Base-by-base conservation (phyloP, 2,888 invertebrate genomes). In the Lasioglossum oenotherae region DNA sequence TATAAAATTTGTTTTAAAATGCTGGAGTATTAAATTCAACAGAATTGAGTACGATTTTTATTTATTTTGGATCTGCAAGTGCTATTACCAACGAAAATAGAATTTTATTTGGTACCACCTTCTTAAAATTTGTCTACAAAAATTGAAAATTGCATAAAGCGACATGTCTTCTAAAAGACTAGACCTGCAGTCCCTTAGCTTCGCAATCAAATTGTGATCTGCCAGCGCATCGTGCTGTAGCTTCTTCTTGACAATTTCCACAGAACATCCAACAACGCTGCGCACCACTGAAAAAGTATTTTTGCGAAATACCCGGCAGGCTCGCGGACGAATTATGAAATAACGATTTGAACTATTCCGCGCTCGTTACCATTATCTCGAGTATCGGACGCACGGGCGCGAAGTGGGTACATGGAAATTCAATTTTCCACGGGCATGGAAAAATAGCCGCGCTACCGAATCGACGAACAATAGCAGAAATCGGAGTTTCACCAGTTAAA, bases 361-460 rank as follows among this genome's bases (percentile, higher is more conserved):
- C 38, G 73, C 80, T 77, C 85, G 80, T 79, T 80, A 84, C 80
- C 74, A 74, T 84, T 77, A 80, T 74, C 79, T 80, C 57, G 57
- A 80, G 85, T 69, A 85, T 31, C 84, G 79, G 38, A 4, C 23
- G 38, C 23, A 12, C 44, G 57, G 67, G 67, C 46, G n/a, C 57
- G 53, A 83, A 84, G 74, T 75, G 84, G 78, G 72, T 84, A 84
- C 84, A 84, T 73, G 84, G 77, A 84, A 84, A 74, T 85, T 84
- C 80, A 85, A 85, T 85, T 85, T 85, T 76, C 79, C 84, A 27
- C 67, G 38, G 14, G 74, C 38, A 35, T 16, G 41, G 69, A 74
- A 80, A 84, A 84, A 84, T 84, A 77, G 46, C 57, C 53, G 46
- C 23, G 69, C 41, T 27, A 38, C 64, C 64, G 64, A 64, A 64